Percentiles rank a stretch among this genome's conserved stretches.
Evolutionary conservation across 2,113 vertebrate species (phyloP).

Genomic region (Cygnus atratus): DNA sequence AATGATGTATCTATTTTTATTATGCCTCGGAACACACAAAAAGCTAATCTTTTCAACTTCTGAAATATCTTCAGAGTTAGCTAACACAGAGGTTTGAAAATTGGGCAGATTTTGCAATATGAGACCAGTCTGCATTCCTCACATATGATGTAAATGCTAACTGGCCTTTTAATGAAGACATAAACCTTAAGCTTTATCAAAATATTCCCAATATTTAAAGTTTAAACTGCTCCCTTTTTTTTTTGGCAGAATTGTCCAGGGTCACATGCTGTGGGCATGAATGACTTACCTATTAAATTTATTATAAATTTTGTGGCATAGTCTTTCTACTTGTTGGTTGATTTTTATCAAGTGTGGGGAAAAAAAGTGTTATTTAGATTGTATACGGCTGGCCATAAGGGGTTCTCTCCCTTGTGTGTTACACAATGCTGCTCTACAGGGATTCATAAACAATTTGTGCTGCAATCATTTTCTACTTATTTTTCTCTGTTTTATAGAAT

Average conservation of each 20-base stretch:
- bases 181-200: neutral
- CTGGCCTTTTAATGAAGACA: neutral
- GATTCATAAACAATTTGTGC: constrained; percentile 38
- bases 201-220: neutral
- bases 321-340: neutral
- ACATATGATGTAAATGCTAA: neutral
- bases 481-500: constrained; percentile 31
- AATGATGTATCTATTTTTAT: neutral
- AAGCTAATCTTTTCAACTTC: neutral
- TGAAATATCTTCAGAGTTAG: neutral
- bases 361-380: neutral
- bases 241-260: neutral
- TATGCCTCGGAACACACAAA: neutral
- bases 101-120: neutral
- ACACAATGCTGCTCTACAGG: neutral
- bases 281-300: neutral
- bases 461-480: neutral
- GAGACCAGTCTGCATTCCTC: neutral
- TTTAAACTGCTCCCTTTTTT: neutral
- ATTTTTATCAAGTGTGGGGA: neutral
- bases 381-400: neutral
- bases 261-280: neutral
- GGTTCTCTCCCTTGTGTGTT: neutral
- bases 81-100: neutral
- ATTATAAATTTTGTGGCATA: neutral